Evolutionary conservation across 2,888 invertebrate species (phyloP).

Genomic region (Cataglyphis rosenhaueri): DNA sequence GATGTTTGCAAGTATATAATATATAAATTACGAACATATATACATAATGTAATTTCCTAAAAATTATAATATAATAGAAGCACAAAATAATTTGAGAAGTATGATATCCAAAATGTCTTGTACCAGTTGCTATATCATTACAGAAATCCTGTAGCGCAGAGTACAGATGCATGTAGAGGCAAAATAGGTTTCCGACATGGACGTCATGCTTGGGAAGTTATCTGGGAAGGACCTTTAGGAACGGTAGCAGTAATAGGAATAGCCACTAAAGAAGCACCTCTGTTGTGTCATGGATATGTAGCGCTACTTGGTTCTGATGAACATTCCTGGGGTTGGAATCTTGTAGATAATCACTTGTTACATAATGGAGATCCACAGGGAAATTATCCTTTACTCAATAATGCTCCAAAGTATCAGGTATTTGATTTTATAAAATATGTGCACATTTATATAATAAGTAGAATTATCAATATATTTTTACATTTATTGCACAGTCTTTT

Average conservation of each 20-base stretch:
- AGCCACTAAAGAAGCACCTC: slow-evolving; percentile 96
- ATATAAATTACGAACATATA: neutral
- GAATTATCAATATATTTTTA: slow-evolving; percentile 30
- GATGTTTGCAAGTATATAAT: neutral
- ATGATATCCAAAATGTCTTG: slow-evolving; percentile 38
- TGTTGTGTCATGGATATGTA: slow-evolving; percentile 98
- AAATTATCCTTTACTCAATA: slow-evolving; percentile 96
- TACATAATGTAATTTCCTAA: neutral
- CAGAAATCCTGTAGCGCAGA: slow-evolving; percentile 99
- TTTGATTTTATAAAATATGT: neutral
- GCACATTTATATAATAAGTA: neutral
- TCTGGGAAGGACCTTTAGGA: slow-evolving; percentile 99
- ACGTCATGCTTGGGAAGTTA: slow-evolving; percentile 98
- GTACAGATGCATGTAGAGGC: slow-evolving; percentile 97
- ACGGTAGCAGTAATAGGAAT: slow-evolving; percentile 99
- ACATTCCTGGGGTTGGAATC: slow-evolving; percentile 99
- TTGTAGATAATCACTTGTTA: slow-evolving; percentile 98
- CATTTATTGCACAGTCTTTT: neutral
- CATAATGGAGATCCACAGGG: slow-evolving; percentile 98
- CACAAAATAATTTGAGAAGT: slow-evolving; percentile 20
- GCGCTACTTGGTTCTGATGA: slow-evolving; percentile 97
- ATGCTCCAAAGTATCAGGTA: slow-evolving; percentile 99
- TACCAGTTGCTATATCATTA: slow-evolving; percentile 33
- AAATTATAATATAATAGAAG: neutral
- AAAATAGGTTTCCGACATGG: slow-evolving; percentile 97